Evolutionary conservation across 1,140 invertebrate species (phyloP).

Genomic region (Tetragonula clypearis): DNA sequence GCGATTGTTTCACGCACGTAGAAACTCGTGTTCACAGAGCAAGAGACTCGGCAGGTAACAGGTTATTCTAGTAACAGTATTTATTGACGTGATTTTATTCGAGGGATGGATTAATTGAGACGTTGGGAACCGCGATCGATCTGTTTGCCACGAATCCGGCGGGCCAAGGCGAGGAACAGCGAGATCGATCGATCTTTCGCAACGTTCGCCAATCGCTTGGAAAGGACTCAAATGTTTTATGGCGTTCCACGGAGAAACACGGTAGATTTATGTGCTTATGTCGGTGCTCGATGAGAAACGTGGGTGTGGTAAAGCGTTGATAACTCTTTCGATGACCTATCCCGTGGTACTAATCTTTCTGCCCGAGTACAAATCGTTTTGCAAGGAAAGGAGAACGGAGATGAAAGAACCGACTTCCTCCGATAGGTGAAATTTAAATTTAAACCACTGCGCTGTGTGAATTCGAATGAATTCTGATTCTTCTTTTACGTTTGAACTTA

Average conservation of each 20-base stretch:
- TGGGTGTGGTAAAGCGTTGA: background rate
- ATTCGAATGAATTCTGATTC: no score
- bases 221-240: background rate
- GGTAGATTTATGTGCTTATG: no score
- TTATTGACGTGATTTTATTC: background rate
- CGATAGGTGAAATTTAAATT: no score
- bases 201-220: background rate
- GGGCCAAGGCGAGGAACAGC: background rate
- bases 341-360: background rate
- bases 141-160: no score
- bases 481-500: no score
- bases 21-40: no score
- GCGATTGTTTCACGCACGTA: no score
- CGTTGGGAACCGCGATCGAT: slow-evolving; percentile 35
- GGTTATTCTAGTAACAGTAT: background rate
- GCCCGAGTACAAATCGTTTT: background rate
- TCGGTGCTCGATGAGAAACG: background rate
- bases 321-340: background rate
- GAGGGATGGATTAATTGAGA: slow-evolving; percentile 31
- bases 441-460: no score
- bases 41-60: no score
- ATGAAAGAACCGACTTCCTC: no score
- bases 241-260: background rate
- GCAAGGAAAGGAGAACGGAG: background rate
- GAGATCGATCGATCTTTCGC: slow-evolving; percentile 13